Percentiles rank a stretch among this genome's conserved stretches.
These are phyloP conservation scores for Machaerirhynchus nigripectus DNA, from an alignment of 2,113 vertebrate species.

Conservation along the genomic window DNA sequence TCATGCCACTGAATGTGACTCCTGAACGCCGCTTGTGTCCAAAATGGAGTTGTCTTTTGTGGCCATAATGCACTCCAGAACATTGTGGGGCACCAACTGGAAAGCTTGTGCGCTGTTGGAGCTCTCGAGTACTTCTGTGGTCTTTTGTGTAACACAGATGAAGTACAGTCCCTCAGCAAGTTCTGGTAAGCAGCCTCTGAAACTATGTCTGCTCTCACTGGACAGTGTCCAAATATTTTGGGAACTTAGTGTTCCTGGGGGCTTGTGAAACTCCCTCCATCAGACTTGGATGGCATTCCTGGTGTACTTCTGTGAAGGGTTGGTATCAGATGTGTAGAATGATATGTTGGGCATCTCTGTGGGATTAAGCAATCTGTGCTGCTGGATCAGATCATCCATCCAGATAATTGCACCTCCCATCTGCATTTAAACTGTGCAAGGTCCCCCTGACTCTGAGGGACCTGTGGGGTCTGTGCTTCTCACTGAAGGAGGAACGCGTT, in stretches of 20 bases:
- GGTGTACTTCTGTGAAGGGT: background rate
- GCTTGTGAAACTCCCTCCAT: background rate
- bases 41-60: background rate
- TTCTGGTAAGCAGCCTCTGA: background rate
- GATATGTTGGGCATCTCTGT: background rate
- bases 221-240: background rate
- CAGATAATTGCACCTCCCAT: background rate
- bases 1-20: background rate
- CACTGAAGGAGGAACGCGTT: background rate
- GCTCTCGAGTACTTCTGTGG: background rate
- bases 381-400: background rate
- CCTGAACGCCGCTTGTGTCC: background rate
- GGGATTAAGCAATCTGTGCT: background rate
- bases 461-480: background rate
- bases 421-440: background rate
- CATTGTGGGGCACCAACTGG: background rate
- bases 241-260: background rate
- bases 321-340: background rate
- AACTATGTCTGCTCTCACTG: background rate
- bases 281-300: background rate
- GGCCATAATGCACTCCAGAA: background rate
- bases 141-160: background rate
- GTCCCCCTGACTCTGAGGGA: background rate
- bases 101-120: background rate
- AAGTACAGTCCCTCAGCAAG: background rate